Percentiles rank a stretch among this genome's conserved stretches.
phyloP scores from a whole-genome alignment of 2,888 invertebrate genomes.

The Polylopha cassiicola region DNA sequence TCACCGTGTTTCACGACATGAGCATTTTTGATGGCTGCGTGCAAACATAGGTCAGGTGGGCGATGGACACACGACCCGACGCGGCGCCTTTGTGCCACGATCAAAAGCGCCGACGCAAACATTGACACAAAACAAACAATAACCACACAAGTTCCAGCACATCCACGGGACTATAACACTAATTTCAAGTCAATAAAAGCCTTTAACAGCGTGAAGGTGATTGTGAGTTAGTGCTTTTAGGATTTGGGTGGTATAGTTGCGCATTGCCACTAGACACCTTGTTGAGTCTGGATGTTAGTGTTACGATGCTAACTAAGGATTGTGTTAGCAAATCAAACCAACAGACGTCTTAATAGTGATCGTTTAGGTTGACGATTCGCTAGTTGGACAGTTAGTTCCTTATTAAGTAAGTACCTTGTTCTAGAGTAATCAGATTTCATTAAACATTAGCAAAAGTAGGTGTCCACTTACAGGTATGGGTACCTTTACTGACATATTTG shows the following conservation, averaged over 20 bases:
- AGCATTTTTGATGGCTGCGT: constrained; percentile 35
- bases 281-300: constrained; percentile 63
- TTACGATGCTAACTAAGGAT: constrained; percentile 44
- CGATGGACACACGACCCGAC: constrained; percentile 64
- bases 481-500: too few relatives aligned
- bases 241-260: constrained; percentile 25
- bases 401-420: too few relatives aligned
- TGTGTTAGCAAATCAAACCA: constrained; percentile 38
- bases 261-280: constrained; percentile 61
- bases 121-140: constrained; percentile 33
- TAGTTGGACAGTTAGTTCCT: too few relatives aligned
- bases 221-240: constrained; percentile 25
- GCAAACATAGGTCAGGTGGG: constrained; percentile 70
- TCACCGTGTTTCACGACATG: constrained; percentile 25
- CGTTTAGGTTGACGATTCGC: neutral
- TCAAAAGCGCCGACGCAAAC: constrained; percentile 71
- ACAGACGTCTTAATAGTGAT: constrained; percentile 11
- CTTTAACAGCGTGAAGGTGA: constrained; percentile 8
- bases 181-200: constrained; percentile 17
- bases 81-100: constrained; percentile 65
- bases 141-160: constrained; percentile 24
- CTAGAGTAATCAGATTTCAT: too few relatives aligned
- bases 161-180: constrained; percentile 15
- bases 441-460: too few relatives aligned
- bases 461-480: too few relatives aligned